These are phyloP conservation scores for Aphodius granarius DNA, from an alignment of 2,888 invertebrate genomes.

Conservation along the genomic window DNA sequence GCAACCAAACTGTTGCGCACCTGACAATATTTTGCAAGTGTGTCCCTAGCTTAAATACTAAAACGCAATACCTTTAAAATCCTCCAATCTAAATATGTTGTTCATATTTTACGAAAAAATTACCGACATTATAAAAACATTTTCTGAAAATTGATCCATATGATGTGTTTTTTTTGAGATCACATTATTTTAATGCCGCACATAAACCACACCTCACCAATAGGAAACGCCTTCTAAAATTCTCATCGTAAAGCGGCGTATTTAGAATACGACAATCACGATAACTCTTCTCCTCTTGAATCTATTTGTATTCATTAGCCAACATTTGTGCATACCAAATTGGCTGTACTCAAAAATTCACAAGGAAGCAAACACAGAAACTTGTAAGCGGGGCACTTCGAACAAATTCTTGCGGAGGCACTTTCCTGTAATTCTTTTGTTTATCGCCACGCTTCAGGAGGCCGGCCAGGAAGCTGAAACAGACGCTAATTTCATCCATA, in stretches of 20 bases:
- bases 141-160: too few relatives aligned
- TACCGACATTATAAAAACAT: too few relatives aligned
- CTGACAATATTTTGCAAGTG: too few relatives aligned
- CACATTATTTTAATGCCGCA: too few relatives aligned
- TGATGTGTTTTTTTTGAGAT: too few relatives aligned
- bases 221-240: too few relatives aligned
- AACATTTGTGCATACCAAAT: background rate
- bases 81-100: too few relatives aligned
- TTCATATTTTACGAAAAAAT: too few relatives aligned
- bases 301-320: background rate
- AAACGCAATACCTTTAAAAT: too few relatives aligned
- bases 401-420: background rate
- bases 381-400: background rate
- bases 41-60: too few relatives aligned
- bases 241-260: background rate
- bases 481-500: slow-evolving; percentile 5
- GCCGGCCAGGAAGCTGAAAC: background rate
- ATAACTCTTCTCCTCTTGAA: background rate
- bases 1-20: too few relatives aligned
- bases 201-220: too few relatives aligned
- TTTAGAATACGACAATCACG: background rate
- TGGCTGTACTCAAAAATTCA: background rate
- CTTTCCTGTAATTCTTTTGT: background rate
- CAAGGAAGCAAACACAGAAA: background rate
- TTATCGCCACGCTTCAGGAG: background rate